Percentiles rank a stretch among this genome's conserved stretches.
phyloP scores from a whole-genome alignment of 2,113 vertebrate species.

The Planiliza haematocheilus region DNA sequence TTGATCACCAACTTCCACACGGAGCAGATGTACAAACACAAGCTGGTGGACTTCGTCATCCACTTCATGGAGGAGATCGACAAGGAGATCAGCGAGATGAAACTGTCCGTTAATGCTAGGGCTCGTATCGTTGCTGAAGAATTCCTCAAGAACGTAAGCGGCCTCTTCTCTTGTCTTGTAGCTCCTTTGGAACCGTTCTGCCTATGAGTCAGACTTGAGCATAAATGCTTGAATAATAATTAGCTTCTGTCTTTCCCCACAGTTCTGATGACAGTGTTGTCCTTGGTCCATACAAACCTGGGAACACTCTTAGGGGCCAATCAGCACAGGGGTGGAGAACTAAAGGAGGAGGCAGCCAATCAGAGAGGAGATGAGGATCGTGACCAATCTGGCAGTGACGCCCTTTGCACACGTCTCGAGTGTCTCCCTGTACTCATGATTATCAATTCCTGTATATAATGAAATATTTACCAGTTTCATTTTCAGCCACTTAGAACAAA shows the following conservation, averaged over 20 bases:
- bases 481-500: slow-evolving; percentile 77
- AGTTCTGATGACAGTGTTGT: slow-evolving; percentile 75
- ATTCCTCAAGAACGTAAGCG: slow-evolving; percentile 95
- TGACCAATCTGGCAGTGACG: slow-evolving; percentile 59
- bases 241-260: slow-evolving; percentile 17
- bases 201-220: too few species aligned
- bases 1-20: slow-evolving; percentile 99
- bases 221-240: neutral
- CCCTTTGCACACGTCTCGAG: slow-evolving; percentile 33
- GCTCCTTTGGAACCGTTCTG: too few species aligned
- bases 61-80: slow-evolving; percentile 99
- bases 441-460: slow-evolving; percentile 78
- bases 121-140: slow-evolving; percentile 98
- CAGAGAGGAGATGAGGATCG: slow-evolving; percentile 49
- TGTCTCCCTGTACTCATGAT: slow-evolving; percentile 70
- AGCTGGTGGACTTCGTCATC: slow-evolving; percentile 98
- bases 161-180: neutral
- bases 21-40: slow-evolving; percentile 99
- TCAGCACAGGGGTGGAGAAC: slow-evolving; percentile 46
- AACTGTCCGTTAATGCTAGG: slow-evolving; percentile 95
- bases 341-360: slow-evolving; percentile 64
- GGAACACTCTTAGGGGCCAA: slow-evolving; percentile 44
- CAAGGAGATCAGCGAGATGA: slow-evolving; percentile 99
- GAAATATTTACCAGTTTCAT: slow-evolving; percentile 77
- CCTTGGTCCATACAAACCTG: slow-evolving; percentile 15